These are phyloP conservation scores for Hypercompe scribonia DNA, from an alignment of 2,888 invertebrate genomes.

Conservation along the genomic window DNA sequence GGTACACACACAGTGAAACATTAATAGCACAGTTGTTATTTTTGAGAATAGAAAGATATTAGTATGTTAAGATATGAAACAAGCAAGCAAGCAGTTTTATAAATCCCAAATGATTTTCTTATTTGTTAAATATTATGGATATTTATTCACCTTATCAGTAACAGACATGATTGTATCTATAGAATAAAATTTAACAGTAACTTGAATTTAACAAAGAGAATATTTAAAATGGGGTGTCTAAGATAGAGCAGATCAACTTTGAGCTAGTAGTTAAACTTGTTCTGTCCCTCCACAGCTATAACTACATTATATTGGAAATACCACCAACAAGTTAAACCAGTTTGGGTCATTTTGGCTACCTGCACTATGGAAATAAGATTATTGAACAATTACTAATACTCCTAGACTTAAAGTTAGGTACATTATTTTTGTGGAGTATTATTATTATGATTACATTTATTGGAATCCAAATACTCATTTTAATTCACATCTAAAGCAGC, in stretches of 20 bases:
- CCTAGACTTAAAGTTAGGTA: background rate
- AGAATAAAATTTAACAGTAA: background rate
- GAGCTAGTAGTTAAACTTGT: slow-evolving; percentile 5
- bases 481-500: background rate
- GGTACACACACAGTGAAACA: slow-evolving; percentile 3
- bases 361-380: background rate
- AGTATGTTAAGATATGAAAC: background rate
- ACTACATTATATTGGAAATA: background rate
- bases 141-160: slow-evolving; percentile 54
- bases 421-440: background rate
- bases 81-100: slow-evolving; percentile 8
- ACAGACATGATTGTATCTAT: slow-evolving; percentile 11
- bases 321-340: slow-evolving; percentile 1
- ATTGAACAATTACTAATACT: background rate
- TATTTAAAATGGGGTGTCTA: background rate
- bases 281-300: background rate
- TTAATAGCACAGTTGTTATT: background rate
- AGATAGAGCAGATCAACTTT: slow-evolving; percentile 5
- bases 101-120: background rate
- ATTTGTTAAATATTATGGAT: background rate
- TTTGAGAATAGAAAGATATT: slow-evolving; percentile 3
- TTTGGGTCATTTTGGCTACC: background rate
- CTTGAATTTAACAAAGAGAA: background rate
- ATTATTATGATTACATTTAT: background rate
- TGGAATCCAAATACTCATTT: background rate